Evolutionary conservation across 1,140 invertebrate genomes (phyloP).

Genomic region (Lepidurus apus): DNA sequence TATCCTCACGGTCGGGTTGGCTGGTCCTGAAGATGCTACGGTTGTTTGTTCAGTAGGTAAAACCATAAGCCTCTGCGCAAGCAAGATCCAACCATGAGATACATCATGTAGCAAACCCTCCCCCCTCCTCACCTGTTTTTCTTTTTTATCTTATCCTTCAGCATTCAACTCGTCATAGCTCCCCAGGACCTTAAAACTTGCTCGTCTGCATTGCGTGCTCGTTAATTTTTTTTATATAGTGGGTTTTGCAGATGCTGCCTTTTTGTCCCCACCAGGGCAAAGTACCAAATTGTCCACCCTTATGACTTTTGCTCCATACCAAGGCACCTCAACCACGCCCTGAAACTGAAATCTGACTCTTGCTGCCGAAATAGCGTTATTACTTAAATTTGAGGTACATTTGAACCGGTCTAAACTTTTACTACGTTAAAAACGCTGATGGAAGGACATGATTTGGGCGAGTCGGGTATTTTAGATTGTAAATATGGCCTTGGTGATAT

Average conservation of each 20-base stretch:
- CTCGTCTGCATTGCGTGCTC: constrained; percentile 10
- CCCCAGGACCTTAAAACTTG: constrained; percentile 1
- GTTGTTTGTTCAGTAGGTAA: background rate
- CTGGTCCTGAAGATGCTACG: background rate
- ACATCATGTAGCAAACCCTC: background rate
- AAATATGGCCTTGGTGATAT: constrained; percentile 6
- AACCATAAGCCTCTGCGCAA: background rate
- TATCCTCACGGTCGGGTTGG: background rate
- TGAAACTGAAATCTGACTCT: background rate
- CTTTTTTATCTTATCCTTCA: background rate
- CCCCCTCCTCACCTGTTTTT: background rate
- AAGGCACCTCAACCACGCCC: background rate
- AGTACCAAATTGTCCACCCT: background rate
- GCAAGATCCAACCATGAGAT: background rate
- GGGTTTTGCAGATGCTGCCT: background rate
- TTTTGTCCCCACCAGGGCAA: background rate
- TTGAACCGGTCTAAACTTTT: too few relatives aligned
- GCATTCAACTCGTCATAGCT: background rate
- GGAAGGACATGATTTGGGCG: background rate
- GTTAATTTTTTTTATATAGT: background rate
- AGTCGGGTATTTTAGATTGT: background rate
- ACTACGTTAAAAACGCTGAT: background rate
- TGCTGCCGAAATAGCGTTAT: background rate
- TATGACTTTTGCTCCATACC: background rate
- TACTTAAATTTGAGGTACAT: background rate